Evolutionary conservation across 2,888 invertebrate genomes (phyloP), one percentile per base, ranked within the genome.

Genomic region (Nowickia ferox): DNA sequence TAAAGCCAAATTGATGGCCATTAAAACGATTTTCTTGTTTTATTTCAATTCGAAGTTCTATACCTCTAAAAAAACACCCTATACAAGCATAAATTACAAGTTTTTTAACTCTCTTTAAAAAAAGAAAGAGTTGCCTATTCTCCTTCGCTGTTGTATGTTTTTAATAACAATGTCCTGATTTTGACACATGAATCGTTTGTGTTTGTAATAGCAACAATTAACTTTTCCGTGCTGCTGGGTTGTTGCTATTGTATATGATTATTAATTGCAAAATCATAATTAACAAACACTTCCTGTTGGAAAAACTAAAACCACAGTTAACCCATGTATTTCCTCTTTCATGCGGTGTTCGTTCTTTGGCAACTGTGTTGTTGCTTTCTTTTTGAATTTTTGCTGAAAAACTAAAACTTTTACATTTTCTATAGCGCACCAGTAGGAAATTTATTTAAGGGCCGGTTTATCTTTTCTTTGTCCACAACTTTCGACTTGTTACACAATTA

Each of bases 211-310:
- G 48, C 57, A 8, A 55, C 42, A 57, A 75, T 84, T 84, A 79
- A 57, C 66, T 61, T 59, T 66, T 68, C 11, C 19, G 3, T 22
- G 19, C n/a, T 69, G 17, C 10, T n/a, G 22, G 44, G 42, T 51
- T 66, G 30, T 48, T 66, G 17, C 59, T 30, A 30, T 30, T 30
- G 30, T 72, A 48, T 55, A 19, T 80, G 57, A 80, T 81, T 75
- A 84, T 84, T 80, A 84, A 84, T 84, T 81, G 66, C 66, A 77
- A 76, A 84, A 76, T 72, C 76, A 81, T 81, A 84, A 76, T 77
- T 80, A 81, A 71, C 63, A 63, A 48, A 75, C 68, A 84, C 69
- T 84, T 79, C 65, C 79, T 65, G 30, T 65, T 63, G n/a, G 13
- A 71, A 59, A 40, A 22, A 65, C 53, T 69, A 40, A 69, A 69